These are phyloP conservation scores for Anomalospiza imberbis DNA, from an alignment of 2,797 vertebrate genomes.

Conservation along the genomic window DNA sequence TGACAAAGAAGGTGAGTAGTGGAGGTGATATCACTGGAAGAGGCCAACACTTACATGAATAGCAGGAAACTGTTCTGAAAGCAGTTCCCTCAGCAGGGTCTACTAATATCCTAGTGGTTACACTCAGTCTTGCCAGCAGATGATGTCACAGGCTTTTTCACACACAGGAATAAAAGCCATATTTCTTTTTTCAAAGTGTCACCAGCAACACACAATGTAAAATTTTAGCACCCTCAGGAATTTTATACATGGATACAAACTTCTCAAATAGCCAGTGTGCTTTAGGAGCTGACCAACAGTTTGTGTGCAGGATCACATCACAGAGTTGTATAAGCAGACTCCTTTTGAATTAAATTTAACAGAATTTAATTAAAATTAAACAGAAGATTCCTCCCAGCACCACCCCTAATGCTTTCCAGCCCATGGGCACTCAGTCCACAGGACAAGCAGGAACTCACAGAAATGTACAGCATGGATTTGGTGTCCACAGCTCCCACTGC, in stretches of 20 bases:
- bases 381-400: background rate
- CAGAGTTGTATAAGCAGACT: rapidly evolving
- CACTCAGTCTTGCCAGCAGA: rapidly evolving
- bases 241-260: background rate
- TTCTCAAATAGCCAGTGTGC: background rate
- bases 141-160: background rate
- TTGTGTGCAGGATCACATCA: rapidly evolving
- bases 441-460: background rate
- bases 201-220: background rate
- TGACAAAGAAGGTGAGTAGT: rapidly evolving
- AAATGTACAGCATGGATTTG: rapidly evolving
- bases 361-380: background rate
- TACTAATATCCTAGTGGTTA: background rate
- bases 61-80: background rate
- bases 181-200: background rate
- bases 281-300: background rate
- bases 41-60: background rate
- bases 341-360: background rate
- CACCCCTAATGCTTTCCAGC: background rate
- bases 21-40: background rate
- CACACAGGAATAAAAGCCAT: background rate
- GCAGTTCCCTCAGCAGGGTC: background rate
- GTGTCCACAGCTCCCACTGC: background rate
- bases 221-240: background rate
- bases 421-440: background rate